These are phyloP conservation scores for Masticophis lateralis DNA, from an alignment of 2,797 vertebrate genomes.

Conservation along the genomic window DNA sequence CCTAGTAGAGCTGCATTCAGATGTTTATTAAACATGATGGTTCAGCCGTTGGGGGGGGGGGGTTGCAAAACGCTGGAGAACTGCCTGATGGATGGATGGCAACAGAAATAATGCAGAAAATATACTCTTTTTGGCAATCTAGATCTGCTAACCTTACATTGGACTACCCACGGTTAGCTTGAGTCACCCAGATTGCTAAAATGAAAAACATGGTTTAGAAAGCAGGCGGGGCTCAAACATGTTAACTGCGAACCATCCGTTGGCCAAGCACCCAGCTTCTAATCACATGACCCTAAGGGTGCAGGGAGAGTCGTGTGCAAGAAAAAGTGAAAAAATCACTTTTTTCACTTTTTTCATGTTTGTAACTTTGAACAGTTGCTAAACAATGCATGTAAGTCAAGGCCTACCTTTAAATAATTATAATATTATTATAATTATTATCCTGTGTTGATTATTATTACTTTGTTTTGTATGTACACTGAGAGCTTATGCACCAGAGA, in stretches of 20 bases:
- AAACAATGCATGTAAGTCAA: background rate
- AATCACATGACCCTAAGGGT: background rate
- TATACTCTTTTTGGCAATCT: background rate
- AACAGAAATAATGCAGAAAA: background rate
- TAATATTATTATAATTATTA: background rate
- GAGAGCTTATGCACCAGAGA: background rate
- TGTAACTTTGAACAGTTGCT: background rate
- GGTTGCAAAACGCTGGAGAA: background rate
- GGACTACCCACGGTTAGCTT: background rate
- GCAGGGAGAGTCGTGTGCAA: background rate
- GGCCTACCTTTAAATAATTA: background rate
- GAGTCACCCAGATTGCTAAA: background rate
- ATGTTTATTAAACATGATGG: background rate
- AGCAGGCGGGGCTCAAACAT: background rate
- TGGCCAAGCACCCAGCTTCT: background rate
- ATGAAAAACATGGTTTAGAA: background rate
- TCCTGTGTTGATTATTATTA: background rate
- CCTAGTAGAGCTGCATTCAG: background rate
- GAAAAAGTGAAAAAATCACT: background rate
- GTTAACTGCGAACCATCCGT: background rate
- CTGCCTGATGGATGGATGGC: background rate
- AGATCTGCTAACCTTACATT: background rate
- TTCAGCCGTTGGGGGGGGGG: background rate
- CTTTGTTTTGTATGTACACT: background rate
- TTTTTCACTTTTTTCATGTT: background rate